Evolutionary conservation across 2,797 vertebrate genomes (phyloP), one percentile per base, ranked within the genome.

Genomic region (Agapornis canus): DNA sequence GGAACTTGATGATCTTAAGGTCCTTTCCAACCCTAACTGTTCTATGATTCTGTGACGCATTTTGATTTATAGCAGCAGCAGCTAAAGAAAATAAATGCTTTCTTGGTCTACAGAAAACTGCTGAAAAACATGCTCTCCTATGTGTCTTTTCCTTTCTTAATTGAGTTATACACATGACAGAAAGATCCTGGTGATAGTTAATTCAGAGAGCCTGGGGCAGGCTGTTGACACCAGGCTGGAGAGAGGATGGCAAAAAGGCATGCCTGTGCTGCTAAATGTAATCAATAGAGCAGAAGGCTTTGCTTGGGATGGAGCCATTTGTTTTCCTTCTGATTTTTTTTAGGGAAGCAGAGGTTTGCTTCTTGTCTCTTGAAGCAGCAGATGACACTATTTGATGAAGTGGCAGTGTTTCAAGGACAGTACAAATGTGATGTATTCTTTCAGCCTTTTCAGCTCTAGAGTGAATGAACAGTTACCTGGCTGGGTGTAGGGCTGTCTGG

Each of bases 21-120:
- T n/a, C n/a, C n/a, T n/a, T n/a, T n/a, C n/a, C 7, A 35, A 11
- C 22, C 9, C 54, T 7, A 57, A 57, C n/a, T 10, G 7, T 57
- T 57, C 9, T 23, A 22, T 23, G n/a, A 57, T 16, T 57, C n/a
- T 57, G 2, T 35, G 14, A 57, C 22, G 29, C 39, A 19, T 79
- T 90, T 82, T 90, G 83, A 92, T 94, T 93, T 90, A 86, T 89
- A 89, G 90, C 61, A 76, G 90, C 82, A 78, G 71, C 81, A 84
- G 47, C 60, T 95, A 77, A 92, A 79, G 89, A 92, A 96, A 93
- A 89, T 40, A 93, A 66, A 35, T 70, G 35, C 59, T 82, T 92
- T 93, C 31, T 32, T 51, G 48, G 59, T 86, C 78, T 65, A 8
- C 45, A 61, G 63, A 71, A 77, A 93, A 79, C 54, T 85, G 76